Base-by-base conservation (phyloP, 2,797 vertebrate species). In the Ptychadena robeensis region DNA sequence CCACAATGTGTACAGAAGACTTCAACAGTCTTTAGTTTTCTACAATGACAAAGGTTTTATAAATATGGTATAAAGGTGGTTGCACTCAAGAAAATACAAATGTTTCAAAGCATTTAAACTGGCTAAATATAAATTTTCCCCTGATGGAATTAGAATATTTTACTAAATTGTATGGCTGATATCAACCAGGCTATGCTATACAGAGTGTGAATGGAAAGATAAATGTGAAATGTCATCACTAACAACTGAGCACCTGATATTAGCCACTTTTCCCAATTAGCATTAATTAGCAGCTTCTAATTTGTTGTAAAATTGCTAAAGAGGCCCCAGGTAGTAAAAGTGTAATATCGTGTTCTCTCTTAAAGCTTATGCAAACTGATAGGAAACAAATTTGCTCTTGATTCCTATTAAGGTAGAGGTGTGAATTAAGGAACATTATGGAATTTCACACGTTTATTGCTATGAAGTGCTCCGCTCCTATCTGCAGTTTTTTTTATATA, bases 221-320 rank as follows among this genome's bases (percentile, higher is more conserved):
- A 75, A 68, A 84, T 84, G 82, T 74, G 48, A 80, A 80, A 84
- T 80, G 71, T 65, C 71, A 84, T 69, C 63, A 44, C 40, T 79
- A 68, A 82, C 59, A 78, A 68, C 70, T 32, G 65, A 69, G 57
- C 35, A 80, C 77, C 82, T 80, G 71, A 75, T 74, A 84, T 84
- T 84, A 84, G 71, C 70, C 82, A 59, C 70, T 84, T 57, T 79
- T 73, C 11, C 71, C 71, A 84, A 75, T 84, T 80, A 84, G 65
- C 65, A 80, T 84, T 84, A 84, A 84, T 84, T 84, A 80, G 71
- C 77, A 84, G 82, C 77, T 74, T 69, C 82, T 84, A 84, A 84
- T 84, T 75, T 74, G 77, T 79, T 84, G 82, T 61, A 84, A 83
- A 80, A 84, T 84, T 84, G 82, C 71, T 84, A 84, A 84, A 84